Evolutionary conservation across 2,113 vertebrate genomes (phyloP), one percentile per base, ranked within the genome.

Genomic region (Grantiella picta): DNA sequence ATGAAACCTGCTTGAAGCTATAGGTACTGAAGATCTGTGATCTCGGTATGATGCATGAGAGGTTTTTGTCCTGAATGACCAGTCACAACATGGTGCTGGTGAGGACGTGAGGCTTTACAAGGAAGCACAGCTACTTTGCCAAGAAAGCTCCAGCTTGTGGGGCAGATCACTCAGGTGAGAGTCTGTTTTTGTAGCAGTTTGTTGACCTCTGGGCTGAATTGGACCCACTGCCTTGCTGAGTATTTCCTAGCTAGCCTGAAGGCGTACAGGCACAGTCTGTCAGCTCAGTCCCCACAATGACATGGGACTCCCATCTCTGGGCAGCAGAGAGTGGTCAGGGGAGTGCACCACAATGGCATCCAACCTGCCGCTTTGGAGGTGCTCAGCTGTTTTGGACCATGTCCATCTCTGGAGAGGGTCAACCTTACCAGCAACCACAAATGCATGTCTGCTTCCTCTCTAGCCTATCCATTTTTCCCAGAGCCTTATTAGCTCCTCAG

Each of bases 401-500:
- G 15, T 12, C 25, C 27, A 52, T 18, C 53, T 52, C 63, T 40
- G 49, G 49, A 72, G 31, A 65, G 5, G 5, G 21, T 20, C 2
- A 5, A 10, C 25, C 38, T 76, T 45, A 79, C 10, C 61, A 82
- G n/a, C 52, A 82, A 12, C 7, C 27, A 60, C 59, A 63, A 63
- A 63, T 9, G 9, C 17, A 22, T 2, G 10, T 16, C 24, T 92
- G 66, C 40, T 50, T 92, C 50, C 42, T 11, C 40, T 61, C 52
- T 27, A 45, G 60, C 53, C 24, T 40, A 11, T 4, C 25, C 49
- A 52, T 8, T 42, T 50, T 23, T 20, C 23, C 22, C 33, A 69
- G 57, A 68, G 49, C 66, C 29, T n/a, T 38, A 28, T 0, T 0
- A 0, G 7, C 5, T 10, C 33, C 60, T 54, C 52, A 23, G 29